Evolutionary conservation across 53 echinoderm and acorn worm species (phyloP).

Genomic region (Echinarachnius parma): DNA sequence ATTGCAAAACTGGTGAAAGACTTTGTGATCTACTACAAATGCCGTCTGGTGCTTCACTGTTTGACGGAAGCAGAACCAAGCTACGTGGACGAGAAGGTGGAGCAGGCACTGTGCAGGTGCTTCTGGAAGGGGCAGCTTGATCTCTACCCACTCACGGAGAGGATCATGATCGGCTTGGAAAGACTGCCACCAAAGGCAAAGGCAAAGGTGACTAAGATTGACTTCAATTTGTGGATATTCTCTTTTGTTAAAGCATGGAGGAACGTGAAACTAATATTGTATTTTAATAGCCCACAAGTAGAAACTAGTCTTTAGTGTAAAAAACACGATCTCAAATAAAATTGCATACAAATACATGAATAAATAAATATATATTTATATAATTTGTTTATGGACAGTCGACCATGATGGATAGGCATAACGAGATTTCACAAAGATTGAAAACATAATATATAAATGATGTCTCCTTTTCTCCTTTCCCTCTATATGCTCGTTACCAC

Average conservation of each 20-base stretch:
- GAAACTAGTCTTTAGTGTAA: too few relatives aligned
- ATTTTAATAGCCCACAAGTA: too few relatives aligned
- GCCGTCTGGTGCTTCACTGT: slow-evolving; percentile 21
- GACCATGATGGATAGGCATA: too few relatives aligned
- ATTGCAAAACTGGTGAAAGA: slow-evolving; percentile 27
- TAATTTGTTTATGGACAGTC: too few relatives aligned
- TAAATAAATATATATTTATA: too few relatives aligned
- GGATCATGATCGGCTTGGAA: slow-evolving; percentile 7
- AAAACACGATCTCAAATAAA: too few relatives aligned
- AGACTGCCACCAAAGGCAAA: slow-evolving; percentile 6
- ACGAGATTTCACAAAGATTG: too few relatives aligned
- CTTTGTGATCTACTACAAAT: slow-evolving; percentile 29
- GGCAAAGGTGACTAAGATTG: background rate
- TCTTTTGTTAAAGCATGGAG: background rate
- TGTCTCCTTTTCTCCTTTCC: too few relatives aligned
- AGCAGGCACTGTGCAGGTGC: background rate
- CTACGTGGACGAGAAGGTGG: slow-evolving; percentile 3
- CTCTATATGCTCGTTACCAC: too few relatives aligned
- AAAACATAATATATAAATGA: too few relatives aligned
- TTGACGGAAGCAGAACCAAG: slow-evolving; percentile 13
- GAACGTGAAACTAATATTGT: background rate
- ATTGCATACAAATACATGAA: too few relatives aligned
- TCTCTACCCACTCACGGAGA: slow-evolving; percentile 16
- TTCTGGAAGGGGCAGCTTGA: slow-evolving; percentile 23
- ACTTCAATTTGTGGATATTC: too few relatives aligned